Base-by-base conservation (phyloP, 2,888 invertebrate genomes). In the Caenorhabditis sp. region DNA sequence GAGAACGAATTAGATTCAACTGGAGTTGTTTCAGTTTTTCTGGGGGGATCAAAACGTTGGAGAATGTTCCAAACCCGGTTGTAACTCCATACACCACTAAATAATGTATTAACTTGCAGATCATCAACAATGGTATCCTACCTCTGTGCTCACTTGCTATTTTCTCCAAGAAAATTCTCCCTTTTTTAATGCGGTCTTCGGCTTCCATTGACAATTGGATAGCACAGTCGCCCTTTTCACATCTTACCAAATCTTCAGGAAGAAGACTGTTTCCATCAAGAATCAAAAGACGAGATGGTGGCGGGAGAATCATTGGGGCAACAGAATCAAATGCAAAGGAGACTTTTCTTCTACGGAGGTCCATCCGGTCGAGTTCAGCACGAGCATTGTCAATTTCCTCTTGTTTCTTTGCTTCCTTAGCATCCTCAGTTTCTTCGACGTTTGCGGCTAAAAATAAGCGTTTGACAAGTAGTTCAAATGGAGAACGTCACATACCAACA, bases 11-110 rank as follows among this genome's bases (percentile, higher is more conserved):
- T 70, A 95, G 90, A 90, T 95, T 95, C 88, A 94, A 93, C 89
- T 95, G 95, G 20, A 95, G 92, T 64, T 91, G 84, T 28, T 89
- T 92, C 2, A 94, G 90, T 85, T 94, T 93, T 53, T 94, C 93
- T 15, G 92, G 92, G n/a, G 92, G 90, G 47, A 95, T 94, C 9
- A 92, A 92, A 2, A 93, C 94, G 26, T 93, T 92, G 0, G 95
- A 94, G 91, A 95, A 95, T 71, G 94, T 94, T 58, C 94, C 94
- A 90, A 95, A 94, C n/a, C 94, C 94, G 1, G 94, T 95, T 2
- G 94, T 94, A 51, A 95, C 94, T 4, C 94, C 94, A 89, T 94
- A 94, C 82, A 93, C 94, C 77, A 94, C 94, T 94, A 87, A 67
- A 92, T n/a, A n/a, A n/a, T n/a, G n/a, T n/a, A n/a, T n/a, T n/a